phyloP scores from a whole-genome alignment of 2,888 invertebrate genomes.

The Pachycephus smyrnensis region DNA sequence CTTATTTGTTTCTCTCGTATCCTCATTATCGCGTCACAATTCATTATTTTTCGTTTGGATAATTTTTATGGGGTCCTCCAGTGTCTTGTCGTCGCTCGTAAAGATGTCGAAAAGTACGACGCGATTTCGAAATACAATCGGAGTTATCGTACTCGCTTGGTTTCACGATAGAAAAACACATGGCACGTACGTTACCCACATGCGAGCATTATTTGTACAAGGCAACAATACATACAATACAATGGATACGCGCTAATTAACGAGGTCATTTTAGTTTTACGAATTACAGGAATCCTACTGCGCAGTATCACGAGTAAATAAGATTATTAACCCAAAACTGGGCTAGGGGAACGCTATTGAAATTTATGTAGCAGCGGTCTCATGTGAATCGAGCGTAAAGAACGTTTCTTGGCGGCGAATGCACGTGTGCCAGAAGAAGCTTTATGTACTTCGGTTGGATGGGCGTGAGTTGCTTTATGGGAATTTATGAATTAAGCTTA shows the following conservation, averaged over 20 bases:
- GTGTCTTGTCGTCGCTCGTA: background rate
- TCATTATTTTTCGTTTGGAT: background rate
- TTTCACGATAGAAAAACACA: background rate
- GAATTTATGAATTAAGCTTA: background rate
- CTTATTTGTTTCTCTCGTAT: background rate
- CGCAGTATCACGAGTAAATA: background rate
- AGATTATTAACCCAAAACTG: background rate
- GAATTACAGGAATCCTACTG: background rate
- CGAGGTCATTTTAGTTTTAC: background rate
- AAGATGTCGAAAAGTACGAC: slow-evolving; percentile 1
- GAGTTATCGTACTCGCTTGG: background rate
- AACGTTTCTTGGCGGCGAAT: background rate
- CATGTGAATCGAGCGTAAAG: background rate
- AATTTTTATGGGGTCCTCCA: background rate
- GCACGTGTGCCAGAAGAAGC: background rate
- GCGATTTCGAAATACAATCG: background rate
- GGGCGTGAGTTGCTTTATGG: background rate
- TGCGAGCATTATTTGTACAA: background rate
- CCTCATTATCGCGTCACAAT: background rate
- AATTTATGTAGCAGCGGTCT: background rate
- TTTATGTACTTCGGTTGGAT: background rate
- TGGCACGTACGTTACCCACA: background rate
- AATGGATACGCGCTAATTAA: background rate
- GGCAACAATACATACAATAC: background rate
- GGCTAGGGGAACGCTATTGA: background rate